Evolutionary conservation across 2,113 vertebrate species (phyloP), one percentile per base, ranked within the genome.

Genomic region (Cariama cristata): DNA sequence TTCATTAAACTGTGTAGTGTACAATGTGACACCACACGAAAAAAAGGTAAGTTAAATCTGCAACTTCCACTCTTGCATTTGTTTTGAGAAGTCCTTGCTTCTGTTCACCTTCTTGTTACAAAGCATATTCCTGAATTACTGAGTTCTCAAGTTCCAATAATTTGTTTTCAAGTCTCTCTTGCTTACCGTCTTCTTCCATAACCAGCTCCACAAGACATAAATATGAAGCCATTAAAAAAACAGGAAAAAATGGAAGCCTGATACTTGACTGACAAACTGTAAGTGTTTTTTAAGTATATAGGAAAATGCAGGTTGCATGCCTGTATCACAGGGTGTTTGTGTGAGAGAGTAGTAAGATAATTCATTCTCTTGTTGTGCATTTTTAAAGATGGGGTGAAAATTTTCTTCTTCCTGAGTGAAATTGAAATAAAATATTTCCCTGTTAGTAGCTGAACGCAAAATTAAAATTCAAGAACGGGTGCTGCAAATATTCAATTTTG

Each of bases 11-110:
- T 72, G 6, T 7, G 12, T 49, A 30, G 28, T 27, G 16, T 52
- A 30, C 26, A 13, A 9, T n/a, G 27, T 0, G 0, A 32, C 0
- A 22, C 2, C 12, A 40, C 4, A 14, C 24, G n/a, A 23, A 52
- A 68, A 68, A 74, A 79, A 68, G 1, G 3, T 14, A 73, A 62
- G 12, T 26, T 62, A 76, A 64, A 63, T 64, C 9, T 72, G 27
- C 32, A n/a, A 13, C 12, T 62, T 64, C 8, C 16, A 86, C 8
- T 40, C 28, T 79, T 49, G 12, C 12, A 16, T 86, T 73, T 73
- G 9, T 77, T 93, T 88, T 88, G 40, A 82, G 45, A 83, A 68
- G 14, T 32, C 20, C 10, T 66, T 49, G 8, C 23, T 82, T 73
- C 17, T 68, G 10, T 40, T 86, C 35, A 50, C 3, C 11, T 68